These are phyloP conservation scores for Noctilio leporinus DNA, from an alignment of 2,113 vertebrate genomes.

Conservation along the genomic window DNA sequence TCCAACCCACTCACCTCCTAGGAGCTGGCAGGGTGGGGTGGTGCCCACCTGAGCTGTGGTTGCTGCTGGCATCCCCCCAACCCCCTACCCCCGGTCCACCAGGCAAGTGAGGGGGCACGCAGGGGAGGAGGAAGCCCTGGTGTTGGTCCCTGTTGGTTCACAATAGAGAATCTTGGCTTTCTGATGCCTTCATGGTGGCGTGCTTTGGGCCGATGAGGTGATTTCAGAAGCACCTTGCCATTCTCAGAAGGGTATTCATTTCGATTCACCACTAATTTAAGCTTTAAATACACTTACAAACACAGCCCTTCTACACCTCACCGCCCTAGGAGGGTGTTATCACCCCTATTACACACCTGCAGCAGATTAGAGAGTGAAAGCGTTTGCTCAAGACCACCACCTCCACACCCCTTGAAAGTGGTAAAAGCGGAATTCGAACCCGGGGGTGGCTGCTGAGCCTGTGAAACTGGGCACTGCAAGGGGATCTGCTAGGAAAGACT, in stretches of 20 bases:
- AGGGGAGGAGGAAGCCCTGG: not conserved
- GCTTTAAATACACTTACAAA: not conserved
- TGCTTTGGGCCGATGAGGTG: not conserved
- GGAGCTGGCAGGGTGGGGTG: not conserved
- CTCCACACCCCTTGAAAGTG: not conserved
- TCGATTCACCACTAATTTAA: not conserved
- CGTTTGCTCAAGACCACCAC: not conserved
- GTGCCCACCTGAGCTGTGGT: not conserved
- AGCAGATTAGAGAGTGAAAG: not conserved
- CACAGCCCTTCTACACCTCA: not conserved
- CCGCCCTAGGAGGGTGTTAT: not conserved
- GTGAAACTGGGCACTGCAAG: rapidly evolving
- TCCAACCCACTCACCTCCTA: not conserved
- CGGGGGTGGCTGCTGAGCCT: not conserved
- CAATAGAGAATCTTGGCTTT: not conserved
- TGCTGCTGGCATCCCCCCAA: not conserved
- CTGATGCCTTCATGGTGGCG: not conserved
- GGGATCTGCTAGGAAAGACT: not conserved
- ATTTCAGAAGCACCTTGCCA: not conserved
- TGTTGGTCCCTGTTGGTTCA: not conserved
- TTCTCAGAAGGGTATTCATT: not conserved
- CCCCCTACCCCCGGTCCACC: not conserved
- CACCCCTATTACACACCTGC: not conserved
- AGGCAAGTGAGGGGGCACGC: not conserved
- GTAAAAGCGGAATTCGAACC: not conserved